phyloP scores from a whole-genome alignment of 2,888 invertebrate species.

The Mythimna albipuncta region DNA sequence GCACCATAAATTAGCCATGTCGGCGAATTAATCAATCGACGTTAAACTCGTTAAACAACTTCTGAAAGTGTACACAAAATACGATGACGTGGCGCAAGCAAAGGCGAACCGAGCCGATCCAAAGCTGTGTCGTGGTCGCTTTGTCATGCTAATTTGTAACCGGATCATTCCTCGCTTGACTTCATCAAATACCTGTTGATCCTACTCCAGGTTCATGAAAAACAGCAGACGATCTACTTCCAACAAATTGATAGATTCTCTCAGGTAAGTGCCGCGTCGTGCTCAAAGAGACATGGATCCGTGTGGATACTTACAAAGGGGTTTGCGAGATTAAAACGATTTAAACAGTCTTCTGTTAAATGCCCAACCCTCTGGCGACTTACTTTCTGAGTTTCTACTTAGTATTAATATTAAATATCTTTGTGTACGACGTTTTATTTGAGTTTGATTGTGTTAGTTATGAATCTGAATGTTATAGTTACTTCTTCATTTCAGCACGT shows the following conservation, averaged over 20 bases:
- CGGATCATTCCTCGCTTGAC: constrained; percentile 67
- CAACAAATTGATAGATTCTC: constrained; percentile 43
- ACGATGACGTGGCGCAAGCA: constrained; percentile 58
- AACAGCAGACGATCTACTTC: constrained; percentile 34
- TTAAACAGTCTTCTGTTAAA: constrained; percentile 37
- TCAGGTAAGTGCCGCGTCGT: constrained; percentile 31
- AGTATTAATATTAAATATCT: no score
- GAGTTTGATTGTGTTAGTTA: constrained; percentile 30
- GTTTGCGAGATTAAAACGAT: constrained; percentile 34
- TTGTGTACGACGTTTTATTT: constrained; percentile 14
- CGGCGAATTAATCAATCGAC: constrained; percentile 50
- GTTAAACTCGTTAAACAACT: constrained; percentile 51
- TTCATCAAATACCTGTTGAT: constrained; percentile 73
- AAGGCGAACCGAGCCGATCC: constrained; percentile 53
- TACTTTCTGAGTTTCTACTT: no score
- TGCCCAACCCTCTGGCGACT: constrained; percentile 16
- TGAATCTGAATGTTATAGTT: not conserved
- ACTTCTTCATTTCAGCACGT: not conserved
- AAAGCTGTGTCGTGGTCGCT: constrained; percentile 65
- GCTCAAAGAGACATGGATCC: constrained; percentile 16
- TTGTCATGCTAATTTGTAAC: constrained; percentile 78
- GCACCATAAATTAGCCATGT: constrained; percentile 41
- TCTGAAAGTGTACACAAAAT: constrained; percentile 52
- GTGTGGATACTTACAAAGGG: constrained; percentile 31
- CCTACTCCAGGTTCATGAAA: constrained; percentile 44